Percentiles rank a stretch among this genome's conserved stretches.
phyloP scores from a whole-genome alignment of 2,797 vertebrate genomes.

The Brachyrhaphis roseni region DNA sequence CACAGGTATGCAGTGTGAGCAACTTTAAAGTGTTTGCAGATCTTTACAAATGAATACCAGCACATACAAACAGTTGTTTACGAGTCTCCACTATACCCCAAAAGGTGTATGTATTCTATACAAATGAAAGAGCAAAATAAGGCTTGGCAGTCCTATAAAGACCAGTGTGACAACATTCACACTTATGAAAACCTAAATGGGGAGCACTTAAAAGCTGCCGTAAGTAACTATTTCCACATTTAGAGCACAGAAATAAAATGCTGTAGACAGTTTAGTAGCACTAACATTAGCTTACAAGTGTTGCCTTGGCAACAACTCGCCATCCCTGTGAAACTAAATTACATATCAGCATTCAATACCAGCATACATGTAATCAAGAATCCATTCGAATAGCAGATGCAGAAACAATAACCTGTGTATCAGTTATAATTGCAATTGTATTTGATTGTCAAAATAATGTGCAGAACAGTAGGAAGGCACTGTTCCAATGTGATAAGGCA shows the following conservation, averaged over 20 bases:
- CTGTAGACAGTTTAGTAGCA: not conserved
- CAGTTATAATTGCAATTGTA: not conserved
- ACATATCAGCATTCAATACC: not conserved
- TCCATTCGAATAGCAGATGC: not conserved
- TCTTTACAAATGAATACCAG: constrained; percentile 3
- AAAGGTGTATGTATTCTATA: not conserved
- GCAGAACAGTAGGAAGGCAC: not conserved
- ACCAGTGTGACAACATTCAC: constrained; percentile 47
- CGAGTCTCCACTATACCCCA: constrained; percentile 1
- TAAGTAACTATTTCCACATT: not conserved
- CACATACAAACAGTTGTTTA: constrained; percentile 5
- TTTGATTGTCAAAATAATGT: not conserved
- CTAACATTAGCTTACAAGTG: not conserved
- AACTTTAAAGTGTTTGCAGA: constrained; percentile 10
- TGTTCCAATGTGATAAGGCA: constrained; percentile 3
- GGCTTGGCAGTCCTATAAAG: constrained; percentile 37
- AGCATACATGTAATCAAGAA: not conserved
- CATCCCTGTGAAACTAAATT: not conserved
- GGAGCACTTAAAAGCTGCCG: constrained; percentile 59
- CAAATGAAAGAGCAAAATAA: constrained; percentile 22
- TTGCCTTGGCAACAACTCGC: not conserved
- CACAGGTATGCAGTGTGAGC: constrained; percentile 11
- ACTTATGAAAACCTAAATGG: constrained; percentile 60
- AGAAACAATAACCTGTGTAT: not conserved
- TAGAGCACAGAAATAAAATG: not conserved